Conservation (phyloP, 2,113 vertebrate genomes). For the Laticauda colubrina region DNA sequence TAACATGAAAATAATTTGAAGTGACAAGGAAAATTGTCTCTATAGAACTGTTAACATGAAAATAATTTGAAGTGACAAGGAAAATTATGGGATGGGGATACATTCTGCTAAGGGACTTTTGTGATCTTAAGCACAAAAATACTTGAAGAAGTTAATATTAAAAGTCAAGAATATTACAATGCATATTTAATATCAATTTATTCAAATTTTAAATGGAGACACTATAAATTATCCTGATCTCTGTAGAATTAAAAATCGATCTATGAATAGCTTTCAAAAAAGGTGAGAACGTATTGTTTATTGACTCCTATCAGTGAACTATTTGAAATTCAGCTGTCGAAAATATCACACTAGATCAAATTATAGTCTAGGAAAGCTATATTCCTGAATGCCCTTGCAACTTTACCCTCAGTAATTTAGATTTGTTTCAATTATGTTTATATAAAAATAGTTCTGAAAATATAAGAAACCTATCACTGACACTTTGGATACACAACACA, state of each 20-base stretch:
- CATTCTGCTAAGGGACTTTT: not conserved
- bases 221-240: slow-evolving; percentile 5
- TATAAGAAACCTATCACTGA: slow-evolving; percentile 63
- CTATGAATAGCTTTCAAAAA: not conserved
- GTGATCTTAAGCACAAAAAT: slow-evolving; percentile 14
- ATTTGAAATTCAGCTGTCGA: not conserved
- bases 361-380: slow-evolving; percentile 51
- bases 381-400: slow-evolving; percentile 45
- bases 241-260: not conserved
- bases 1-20: slow-evolving; percentile 13
- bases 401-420: slow-evolving; percentile 48
- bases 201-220: slow-evolving; percentile 19
- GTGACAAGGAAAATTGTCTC: not conserved
- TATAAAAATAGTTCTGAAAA: slow-evolving; percentile 54
- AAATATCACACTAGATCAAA: slow-evolving; percentile 45
- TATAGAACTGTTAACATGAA: not conserved
- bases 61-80: not conserved
- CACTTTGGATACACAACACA: slow-evolving; percentile 64
- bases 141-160: not conserved
- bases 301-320: not conserved
- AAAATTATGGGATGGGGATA: not conserved
- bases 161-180: slow-evolving; percentile 19
- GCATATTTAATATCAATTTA: slow-evolving; percentile 13
- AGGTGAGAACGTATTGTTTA: slow-evolving; percentile 10
- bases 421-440: slow-evolving; percentile 59